Conservation (phyloP, 2,113 vertebrate genomes). For the Hypomesus transpacificus region DNA sequence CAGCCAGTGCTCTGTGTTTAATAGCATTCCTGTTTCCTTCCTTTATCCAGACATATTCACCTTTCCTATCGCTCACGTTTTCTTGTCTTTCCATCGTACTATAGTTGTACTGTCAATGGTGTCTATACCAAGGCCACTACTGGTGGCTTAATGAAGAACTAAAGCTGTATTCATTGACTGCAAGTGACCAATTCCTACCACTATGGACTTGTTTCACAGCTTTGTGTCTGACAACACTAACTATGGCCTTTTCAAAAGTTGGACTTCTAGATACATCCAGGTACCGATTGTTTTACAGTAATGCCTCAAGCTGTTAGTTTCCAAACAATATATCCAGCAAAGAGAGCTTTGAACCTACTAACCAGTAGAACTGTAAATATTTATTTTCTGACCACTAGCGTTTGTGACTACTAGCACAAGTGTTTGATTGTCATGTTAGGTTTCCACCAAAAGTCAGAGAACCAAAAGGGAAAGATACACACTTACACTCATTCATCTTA, state of each 20-base stretch:
- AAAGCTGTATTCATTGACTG: slow-evolving; percentile 8
- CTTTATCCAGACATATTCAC: neutral
- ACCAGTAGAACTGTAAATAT: too few species aligned
- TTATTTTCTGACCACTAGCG: too few species aligned
- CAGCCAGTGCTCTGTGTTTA: neutral
- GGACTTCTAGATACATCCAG: too few species aligned
- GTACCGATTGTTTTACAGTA: too few species aligned
- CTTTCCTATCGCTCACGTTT: neutral
- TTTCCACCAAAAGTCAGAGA: too few species aligned
- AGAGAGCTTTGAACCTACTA: too few species aligned
- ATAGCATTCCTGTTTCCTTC: neutral
- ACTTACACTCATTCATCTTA: too few species aligned
- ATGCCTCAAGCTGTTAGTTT: too few species aligned
- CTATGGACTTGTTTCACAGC: neutral
- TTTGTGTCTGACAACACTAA: neutral
- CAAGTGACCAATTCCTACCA: neutral
- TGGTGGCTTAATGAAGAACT: slow-evolving; percentile 1
- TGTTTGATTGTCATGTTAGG: too few species aligned
- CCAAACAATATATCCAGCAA: too few species aligned
- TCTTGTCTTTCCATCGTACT: slow-evolving; percentile 13
- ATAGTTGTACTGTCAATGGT: neutral
- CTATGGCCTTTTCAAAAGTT: neutral
- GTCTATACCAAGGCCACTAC: neutral
- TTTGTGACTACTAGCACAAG: too few species aligned
- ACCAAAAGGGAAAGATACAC: too few species aligned